These are phyloP conservation scores for Semaprochilodus insignis DNA, from an alignment of 2,797 vertebrate species.

Conservation along the genomic window DNA sequence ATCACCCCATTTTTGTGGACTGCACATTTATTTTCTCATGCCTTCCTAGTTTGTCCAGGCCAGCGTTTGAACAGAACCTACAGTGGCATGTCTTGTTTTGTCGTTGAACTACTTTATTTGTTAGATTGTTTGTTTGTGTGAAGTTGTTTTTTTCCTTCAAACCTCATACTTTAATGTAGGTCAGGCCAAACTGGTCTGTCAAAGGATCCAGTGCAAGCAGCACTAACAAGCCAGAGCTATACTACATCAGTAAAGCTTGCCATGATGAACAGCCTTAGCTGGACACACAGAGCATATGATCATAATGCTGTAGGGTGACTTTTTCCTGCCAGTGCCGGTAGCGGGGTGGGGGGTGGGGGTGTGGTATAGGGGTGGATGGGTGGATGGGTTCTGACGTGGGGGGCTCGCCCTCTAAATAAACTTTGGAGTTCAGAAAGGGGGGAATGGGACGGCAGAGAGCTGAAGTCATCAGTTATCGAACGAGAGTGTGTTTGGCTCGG, in stretches of 20 bases:
- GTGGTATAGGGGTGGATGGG: conserved; percentile 1
- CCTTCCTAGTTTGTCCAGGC: no score
- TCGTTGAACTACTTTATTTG: no score
- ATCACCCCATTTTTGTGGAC: no score
- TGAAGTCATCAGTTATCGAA: conserved; percentile 80
- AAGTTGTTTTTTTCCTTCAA: background rate
- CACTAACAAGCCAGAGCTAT: background rate
- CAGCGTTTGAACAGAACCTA: no score
- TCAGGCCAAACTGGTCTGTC: background rate
- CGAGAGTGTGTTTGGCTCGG: conserved; percentile 68
- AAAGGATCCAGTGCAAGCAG: background rate
- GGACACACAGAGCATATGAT: conserved; percentile 16
- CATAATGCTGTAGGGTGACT: conserved; percentile 23
- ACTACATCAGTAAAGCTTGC: background rate
- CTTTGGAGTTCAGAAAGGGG: conserved; percentile 70
- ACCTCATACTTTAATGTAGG: background rate
- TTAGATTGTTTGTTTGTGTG: background rate
- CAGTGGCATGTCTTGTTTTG: background rate
- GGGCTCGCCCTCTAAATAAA: conserved; percentile 83
- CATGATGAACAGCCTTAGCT: conserved; percentile 22
- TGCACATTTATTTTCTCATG: no score
- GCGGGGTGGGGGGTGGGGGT: conserved; percentile 39
- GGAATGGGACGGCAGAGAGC: conserved; percentile 69
- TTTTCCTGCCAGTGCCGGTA: conserved; percentile 10
- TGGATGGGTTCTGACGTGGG: conserved; percentile 63